Conservation (phyloP, 2,888 invertebrate genomes). For the Amphipyra tragopoginis region DNA sequence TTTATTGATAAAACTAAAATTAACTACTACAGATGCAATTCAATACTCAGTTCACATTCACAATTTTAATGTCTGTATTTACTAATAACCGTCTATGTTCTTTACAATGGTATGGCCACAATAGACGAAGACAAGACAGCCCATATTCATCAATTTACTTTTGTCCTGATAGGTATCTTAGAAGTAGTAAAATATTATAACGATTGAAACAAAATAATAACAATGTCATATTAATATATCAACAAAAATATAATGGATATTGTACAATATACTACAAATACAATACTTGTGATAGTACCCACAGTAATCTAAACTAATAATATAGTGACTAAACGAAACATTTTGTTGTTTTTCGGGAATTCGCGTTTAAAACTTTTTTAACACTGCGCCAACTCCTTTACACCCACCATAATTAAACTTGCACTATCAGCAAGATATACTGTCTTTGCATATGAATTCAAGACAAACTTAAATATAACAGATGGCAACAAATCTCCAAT, state of each 20-base stretch:
- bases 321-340: too few relatives aligned
- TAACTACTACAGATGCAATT: conserved; percentile 56
- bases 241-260: conserved; percentile 14
- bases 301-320: too few relatives aligned
- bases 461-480: too few relatives aligned
- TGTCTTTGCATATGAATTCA: too few relatives aligned
- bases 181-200: conserved; percentile 4
- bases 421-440: too few relatives aligned
- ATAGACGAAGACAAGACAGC: conserved; percentile 9
- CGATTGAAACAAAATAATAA: conserved; percentile 10
- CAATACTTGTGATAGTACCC: conserved; percentile 21
- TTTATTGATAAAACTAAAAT: conserved; percentile 64
- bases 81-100: conserved; percentile 11
- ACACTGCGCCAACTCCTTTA: too few relatives aligned
- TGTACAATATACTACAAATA: conserved; percentile 43
- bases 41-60: conserved; percentile 43
- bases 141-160: not conserved
- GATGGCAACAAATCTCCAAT: too few relatives aligned
- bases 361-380: too few relatives aligned
- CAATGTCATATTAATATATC: conserved; percentile 24
- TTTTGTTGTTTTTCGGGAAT: too few relatives aligned
- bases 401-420: too few relatives aligned
- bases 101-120: conserved; percentile 14
- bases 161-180: conserved; percentile 7
- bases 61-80: conserved; percentile 19